Evolutionary conservation across 2,888 invertebrate species (phyloP).

Genomic region (Busseola fusca): DNA sequence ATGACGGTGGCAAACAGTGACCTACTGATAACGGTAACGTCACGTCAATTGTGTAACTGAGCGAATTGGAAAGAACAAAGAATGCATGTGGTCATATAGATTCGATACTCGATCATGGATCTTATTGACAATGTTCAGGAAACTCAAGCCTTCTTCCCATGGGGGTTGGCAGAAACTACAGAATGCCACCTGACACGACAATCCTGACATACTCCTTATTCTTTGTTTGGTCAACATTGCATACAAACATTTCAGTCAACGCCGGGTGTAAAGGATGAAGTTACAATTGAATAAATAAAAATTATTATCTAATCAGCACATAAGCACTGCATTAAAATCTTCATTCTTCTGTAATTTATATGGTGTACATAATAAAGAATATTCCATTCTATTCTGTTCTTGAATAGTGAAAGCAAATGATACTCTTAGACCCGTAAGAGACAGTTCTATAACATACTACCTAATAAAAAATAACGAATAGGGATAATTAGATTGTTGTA

Average conservation of each 20-base stretch:
- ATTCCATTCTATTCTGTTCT: no score
- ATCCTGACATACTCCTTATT: background rate
- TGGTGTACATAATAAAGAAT: no score
- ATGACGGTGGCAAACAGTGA: slow-evolving; percentile 16
- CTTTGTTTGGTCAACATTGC: background rate
- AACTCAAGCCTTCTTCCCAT: background rate
- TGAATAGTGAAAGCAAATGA: background rate
- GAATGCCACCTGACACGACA: background rate
- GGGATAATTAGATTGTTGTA: background rate
- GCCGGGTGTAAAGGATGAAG: background rate
- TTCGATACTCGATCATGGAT: slow-evolving; percentile 13
- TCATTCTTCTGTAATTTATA: no score
- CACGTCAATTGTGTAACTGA: slow-evolving; percentile 9
- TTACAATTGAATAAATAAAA: background rate
- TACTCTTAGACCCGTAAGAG: background rate
- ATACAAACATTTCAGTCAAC: background rate
- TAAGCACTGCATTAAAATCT: background rate
- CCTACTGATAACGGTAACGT: slow-evolving; percentile 26
- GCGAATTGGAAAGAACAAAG: slow-evolving; percentile 22
- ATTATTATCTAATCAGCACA: background rate
- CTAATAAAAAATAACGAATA: background rate
- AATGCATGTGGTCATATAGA: slow-evolving; percentile 3
- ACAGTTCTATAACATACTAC: background rate
- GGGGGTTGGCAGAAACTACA: background rate
- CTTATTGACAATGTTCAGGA: slow-evolving; percentile 12